These are phyloP conservation scores for Quadriops clusia DNA, from an alignment of 2,888 invertebrate species.

Conservation along the genomic window DNA sequence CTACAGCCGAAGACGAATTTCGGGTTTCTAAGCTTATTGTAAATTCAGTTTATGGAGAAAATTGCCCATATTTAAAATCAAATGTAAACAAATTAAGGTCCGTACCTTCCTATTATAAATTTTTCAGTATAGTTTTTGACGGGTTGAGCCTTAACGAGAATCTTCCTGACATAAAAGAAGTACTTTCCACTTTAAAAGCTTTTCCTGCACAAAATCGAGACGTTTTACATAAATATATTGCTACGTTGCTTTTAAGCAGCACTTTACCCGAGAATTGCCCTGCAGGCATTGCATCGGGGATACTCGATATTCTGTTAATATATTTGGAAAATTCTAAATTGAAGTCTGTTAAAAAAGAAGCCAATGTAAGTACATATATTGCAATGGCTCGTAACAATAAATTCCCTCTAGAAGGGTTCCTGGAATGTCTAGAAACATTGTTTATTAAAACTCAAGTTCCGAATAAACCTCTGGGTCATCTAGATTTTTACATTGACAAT, in stretches of 20 bases:
- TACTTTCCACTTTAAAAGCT: constrained; percentile 18
- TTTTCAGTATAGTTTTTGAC: constrained; percentile 18
- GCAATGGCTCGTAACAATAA: constrained; percentile 34
- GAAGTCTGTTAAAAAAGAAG: constrained; percentile 27
- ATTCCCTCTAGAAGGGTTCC: constrained; percentile 45
- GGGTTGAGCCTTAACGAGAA: constrained; percentile 15
- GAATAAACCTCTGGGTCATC: constrained; percentile 35
- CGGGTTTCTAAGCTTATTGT: constrained; percentile 36
- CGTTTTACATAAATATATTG: constrained; percentile 24
- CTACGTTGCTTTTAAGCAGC: constrained; percentile 38
- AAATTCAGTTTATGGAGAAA: constrained; percentile 33
- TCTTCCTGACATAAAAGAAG: constrained; percentile 12
- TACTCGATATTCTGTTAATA: constrained; percentile 38
- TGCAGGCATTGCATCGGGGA: constrained; percentile 31
- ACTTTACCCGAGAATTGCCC: constrained; percentile 33
- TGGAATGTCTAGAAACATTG: constrained; percentile 42
- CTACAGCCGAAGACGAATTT: constrained; percentile 36
- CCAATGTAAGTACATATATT: constrained; percentile 32
- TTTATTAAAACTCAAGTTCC: constrained; percentile 38
- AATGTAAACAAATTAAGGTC: constrained; percentile 8
- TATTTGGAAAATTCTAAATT: constrained; percentile 36
- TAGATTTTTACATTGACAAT: constrained; percentile 35
- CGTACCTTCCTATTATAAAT: constrained; percentile 11
- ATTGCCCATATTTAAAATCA: constrained; percentile 20
- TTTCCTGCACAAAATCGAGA: constrained; percentile 16